Evolutionary conservation across 2,797 vertebrate species (phyloP), one percentile per base, ranked within the genome.

Genomic region (Arctocebus calabarensis): DNA sequence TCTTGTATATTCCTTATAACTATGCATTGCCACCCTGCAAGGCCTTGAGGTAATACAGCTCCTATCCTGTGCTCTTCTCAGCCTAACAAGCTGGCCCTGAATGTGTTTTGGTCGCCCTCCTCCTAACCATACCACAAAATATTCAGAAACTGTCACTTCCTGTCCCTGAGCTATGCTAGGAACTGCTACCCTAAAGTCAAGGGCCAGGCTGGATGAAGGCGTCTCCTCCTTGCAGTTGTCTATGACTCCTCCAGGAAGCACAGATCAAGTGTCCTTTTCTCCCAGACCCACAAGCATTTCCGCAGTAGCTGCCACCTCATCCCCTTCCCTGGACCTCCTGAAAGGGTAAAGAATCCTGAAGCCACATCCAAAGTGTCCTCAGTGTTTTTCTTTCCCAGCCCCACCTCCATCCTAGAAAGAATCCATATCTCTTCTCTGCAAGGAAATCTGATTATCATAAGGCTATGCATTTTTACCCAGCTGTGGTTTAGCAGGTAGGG

Each of bases 391-490:
- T 84, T 86, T 16, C 23, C 32, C 61, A 81, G 40, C 16, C 55
- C 34, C 45, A 9, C 27, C 48, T 59, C 40, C 59, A 83, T 40
- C 29, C 62, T 45, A 78, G 70, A 55, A 62, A 89, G 78, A 81
- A 10, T 45, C 79, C 29, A 81, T 82, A 7, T 57, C 5, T 57
- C 32, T 84, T 48, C 84, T 94, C 29, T 59, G 17, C 71, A 90
- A 89, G 66, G 29, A 97, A 87, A 81, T 90, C 19, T 68, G 52
- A 27, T 94, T 61, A 55, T 59, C 40, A 27, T 14, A 70, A 32
- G 0, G n/a, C 16, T 27, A 16, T 5, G 20, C 12, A 13, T 68
- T 55, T 57, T 62, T 57, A 86, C 48, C 25, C 71, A 70, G 23
- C n/a, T 62, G 0, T 4, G 22, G 17, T 19, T 83, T 64, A 92